phyloP scores from a whole-genome alignment of 2,797 vertebrate genomes.

The Orestias chungarensis region DNA sequence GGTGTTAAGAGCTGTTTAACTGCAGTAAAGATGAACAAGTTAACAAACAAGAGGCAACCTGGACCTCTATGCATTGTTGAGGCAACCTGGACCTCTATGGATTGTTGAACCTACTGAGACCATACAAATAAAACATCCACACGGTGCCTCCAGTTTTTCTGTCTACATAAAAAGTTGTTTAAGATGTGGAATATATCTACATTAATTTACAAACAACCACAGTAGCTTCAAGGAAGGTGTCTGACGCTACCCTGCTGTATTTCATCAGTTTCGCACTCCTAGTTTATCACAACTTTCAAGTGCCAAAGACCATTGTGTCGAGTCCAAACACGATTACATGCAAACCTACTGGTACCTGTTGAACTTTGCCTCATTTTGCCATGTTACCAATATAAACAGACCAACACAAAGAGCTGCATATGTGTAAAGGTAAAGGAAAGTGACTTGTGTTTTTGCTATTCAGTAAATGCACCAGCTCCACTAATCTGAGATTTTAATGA shows the following conservation, averaged over 20 bases:
- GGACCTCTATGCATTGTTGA: background rate
- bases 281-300: background rate
- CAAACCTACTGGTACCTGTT: background rate
- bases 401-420: background rate
- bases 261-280: background rate
- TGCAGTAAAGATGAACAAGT: too few relatives aligned
- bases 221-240: background rate
- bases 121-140: background rate
- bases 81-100: background rate
- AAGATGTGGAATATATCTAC: background rate
- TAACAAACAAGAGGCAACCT: background rate
- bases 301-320: background rate
- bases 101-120: background rate
- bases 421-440: background rate
- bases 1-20: background rate
- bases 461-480: too few relatives aligned
- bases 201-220: background rate
- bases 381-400: background rate
- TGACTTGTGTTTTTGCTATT: background rate
- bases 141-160: background rate
- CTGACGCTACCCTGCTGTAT: background rate
- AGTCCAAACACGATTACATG: background rate
- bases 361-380: background rate
- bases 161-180: background rate
- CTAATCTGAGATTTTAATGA: too few relatives aligned